phyloP scores from a whole-genome alignment of 2,888 invertebrate genomes.

The Trichacis sp. region DNA sequence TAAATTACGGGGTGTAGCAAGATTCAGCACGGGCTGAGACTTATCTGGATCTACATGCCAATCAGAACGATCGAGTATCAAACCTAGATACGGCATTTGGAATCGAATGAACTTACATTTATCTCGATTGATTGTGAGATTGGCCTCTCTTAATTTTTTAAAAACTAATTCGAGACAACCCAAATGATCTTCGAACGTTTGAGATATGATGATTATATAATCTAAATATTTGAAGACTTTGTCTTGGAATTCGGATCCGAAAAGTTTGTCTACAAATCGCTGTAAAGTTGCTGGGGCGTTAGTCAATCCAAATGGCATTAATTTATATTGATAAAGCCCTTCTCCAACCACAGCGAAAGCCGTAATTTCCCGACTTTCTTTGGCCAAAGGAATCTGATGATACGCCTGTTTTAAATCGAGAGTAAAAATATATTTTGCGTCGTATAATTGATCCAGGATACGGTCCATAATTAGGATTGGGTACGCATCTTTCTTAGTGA shows the following conservation, averaged over 20 bases:
- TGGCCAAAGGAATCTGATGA: slow-evolving; percentile 34
- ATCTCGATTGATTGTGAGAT: neutral
- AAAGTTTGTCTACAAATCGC: slow-evolving; percentile 34
- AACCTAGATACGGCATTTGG: slow-evolving; percentile 9
- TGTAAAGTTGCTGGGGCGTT: slow-evolving; percentile 41
- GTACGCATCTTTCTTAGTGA: slow-evolving; percentile 32
- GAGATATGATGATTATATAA: neutral
- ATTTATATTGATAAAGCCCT: slow-evolving; percentile 28
- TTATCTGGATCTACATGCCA: slow-evolving; percentile 2
- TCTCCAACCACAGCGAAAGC: slow-evolving; percentile 37
- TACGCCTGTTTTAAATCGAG: slow-evolving; percentile 42
- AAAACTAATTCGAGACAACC: neutral
- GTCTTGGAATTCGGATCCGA: slow-evolving; percentile 34
- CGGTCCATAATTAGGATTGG: slow-evolving; percentile 27
- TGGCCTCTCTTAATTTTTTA: neutral
- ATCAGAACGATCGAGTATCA: slow-evolving; percentile 7
- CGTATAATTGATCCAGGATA: slow-evolving; percentile 22
- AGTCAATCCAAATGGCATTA: slow-evolving; percentile 38
- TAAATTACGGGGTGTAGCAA: neutral
- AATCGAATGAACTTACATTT: slow-evolving; percentile 2
- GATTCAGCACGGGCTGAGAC: neutral
- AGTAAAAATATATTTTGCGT: slow-evolving; percentile 34
- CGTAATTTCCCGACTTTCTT: slow-evolving; percentile 26
- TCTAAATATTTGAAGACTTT: slow-evolving; percentile 16
- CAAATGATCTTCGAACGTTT: neutral